Conservation (phyloP, 2,888 invertebrate species). For the Alloplasta piceator region DNA sequence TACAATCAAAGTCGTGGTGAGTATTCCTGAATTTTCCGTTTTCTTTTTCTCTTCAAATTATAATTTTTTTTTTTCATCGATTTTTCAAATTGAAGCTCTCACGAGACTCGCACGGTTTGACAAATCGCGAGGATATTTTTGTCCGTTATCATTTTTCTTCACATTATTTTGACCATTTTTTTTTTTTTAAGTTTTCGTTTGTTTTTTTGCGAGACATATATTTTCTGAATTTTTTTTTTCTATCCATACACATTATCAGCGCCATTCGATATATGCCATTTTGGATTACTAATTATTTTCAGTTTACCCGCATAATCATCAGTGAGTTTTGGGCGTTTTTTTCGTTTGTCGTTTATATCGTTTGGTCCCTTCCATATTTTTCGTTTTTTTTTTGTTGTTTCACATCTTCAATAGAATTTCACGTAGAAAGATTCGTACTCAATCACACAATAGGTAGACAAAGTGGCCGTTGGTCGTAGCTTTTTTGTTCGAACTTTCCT, state of each 20-base stretch:
- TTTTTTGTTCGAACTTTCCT: conserved; percentile 20
- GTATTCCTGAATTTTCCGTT: conserved; percentile 67
- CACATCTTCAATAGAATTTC: conserved; percentile 10
- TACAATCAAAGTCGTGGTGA: conserved; percentile 86
- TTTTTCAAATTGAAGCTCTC: not conserved
- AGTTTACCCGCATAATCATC: conserved; percentile 43
- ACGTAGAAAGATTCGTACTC: conserved; percentile 46
- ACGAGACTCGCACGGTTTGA: conserved; percentile 22
- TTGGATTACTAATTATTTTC: conserved; percentile 51
- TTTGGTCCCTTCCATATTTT: conserved; percentile 20
- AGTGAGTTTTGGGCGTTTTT: conserved; percentile 32
- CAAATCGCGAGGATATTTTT: conserved; percentile 16
- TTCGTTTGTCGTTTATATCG: conserved; percentile 4
- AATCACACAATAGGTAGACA: conserved; percentile 32
- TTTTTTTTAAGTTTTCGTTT: not conserved
- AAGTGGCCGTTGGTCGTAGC: conserved; percentile 49
- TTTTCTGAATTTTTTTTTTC: conserved; percentile 10
- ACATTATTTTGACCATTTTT: conserved; percentile 27
- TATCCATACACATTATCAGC: conserved; percentile 24
- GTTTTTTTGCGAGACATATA: not conserved
- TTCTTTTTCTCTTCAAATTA: conserved; percentile 35
- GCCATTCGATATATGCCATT: conserved; percentile 43
- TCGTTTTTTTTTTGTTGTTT: not conserved
- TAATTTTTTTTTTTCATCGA: conserved; percentile 11
- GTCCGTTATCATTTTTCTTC: conserved; percentile 5